Conservation (phyloP, 2,113 vertebrate genomes). For the Egretta garzetta region DNA sequence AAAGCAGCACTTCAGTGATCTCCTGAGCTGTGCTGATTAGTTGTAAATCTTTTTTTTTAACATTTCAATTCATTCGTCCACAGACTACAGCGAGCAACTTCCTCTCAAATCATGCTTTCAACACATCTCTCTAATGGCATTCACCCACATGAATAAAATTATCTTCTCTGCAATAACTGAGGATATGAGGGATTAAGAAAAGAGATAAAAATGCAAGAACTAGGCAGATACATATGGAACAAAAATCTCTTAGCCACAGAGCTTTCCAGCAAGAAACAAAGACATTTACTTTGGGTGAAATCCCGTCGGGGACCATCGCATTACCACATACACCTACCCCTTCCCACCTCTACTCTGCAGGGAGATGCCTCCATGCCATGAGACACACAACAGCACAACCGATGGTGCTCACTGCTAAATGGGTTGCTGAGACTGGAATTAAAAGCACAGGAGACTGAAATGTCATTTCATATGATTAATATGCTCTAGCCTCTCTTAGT, state of each 20-base stretch:
- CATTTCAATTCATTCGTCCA: conserved; percentile 22
- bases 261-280: background rate
- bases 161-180: background rate
- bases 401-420: background rate
- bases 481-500: background rate
- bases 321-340: background rate
- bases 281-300: background rate
- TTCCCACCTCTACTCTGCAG: background rate
- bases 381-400: background rate
- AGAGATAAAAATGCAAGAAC: background rate
- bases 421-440: background rate
- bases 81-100: background rate
- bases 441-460: background rate
- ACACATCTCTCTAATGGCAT: conserved; percentile 33
- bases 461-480: background rate
- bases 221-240: background rate
- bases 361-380: background rate
- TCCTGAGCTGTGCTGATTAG: conserved; percentile 52
- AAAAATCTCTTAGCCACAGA: background rate
- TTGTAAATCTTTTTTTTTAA: conserved; percentile 1
- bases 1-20: conserved; percentile 60
- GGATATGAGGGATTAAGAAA: background rate
- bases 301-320: background rate
- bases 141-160: conserved; percentile 13
- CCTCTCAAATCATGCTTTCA: conserved; percentile 37